These are phyloP conservation scores for Macrosiphum euphorbiae DNA, from an alignment of 2,888 invertebrate species.

Conservation along the genomic window DNA sequence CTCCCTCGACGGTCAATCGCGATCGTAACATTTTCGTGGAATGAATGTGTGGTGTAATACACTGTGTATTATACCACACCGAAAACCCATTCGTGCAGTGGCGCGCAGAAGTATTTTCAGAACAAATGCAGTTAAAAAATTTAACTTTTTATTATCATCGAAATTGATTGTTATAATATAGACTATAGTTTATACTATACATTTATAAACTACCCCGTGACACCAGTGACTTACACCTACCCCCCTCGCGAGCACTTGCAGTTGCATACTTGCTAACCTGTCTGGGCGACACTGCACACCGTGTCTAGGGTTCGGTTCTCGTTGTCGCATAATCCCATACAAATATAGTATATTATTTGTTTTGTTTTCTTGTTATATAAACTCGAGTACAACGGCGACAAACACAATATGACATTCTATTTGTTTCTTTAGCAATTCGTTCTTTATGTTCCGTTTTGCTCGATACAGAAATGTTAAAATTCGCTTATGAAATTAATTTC, in stretches of 20 bases:
- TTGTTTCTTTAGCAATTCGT: neutral
- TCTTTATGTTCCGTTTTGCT: neutral
- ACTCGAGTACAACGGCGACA: neutral
- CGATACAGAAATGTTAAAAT: neutral
- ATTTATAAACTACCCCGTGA: too few species aligned
- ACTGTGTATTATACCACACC: neutral
- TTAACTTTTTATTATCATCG: too few species aligned
- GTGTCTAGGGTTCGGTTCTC: neutral
- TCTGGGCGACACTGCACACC: too few species aligned
- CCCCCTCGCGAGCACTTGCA: too few species aligned
- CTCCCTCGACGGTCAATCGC: neutral
- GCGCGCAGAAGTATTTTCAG: too few species aligned
- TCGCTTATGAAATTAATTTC: neutral
- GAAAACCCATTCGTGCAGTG: neutral
- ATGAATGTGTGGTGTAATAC: neutral
- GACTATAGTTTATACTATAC: too few species aligned
- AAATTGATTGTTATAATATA: too few species aligned
- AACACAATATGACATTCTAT: neutral
- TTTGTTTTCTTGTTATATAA: neutral
- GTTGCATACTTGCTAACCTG: too few species aligned
- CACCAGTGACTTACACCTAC: too few species aligned
- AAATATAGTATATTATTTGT: neutral
- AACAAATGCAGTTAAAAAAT: too few species aligned
- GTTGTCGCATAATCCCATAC: neutral
- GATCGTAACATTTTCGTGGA: neutral